phyloP scores from a whole-genome alignment of 2,113 vertebrate species.

The Crocuta crocuta region DNA sequence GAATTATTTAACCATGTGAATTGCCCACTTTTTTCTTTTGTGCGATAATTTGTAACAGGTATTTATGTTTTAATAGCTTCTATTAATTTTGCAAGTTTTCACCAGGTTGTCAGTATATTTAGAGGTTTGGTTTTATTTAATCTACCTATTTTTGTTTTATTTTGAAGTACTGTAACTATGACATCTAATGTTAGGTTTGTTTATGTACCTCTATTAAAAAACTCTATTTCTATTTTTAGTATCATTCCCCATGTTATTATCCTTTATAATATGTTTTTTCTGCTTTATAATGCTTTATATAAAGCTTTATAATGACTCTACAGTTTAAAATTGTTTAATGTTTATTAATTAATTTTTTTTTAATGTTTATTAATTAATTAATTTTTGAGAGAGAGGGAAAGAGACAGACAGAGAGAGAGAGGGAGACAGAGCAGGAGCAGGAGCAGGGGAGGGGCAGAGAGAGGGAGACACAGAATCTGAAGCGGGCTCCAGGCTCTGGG shows the following conservation, averaged over 20 bases:
- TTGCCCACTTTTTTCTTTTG: neutral
- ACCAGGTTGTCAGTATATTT: neutral
- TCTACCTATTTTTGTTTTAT: neutral
- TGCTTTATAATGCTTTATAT: neutral
- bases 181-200: neutral
- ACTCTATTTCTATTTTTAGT: neutral
- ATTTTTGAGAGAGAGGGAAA: too few relatives aligned
- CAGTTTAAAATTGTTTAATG: too few relatives aligned
- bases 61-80: neutral
- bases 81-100: neutral
- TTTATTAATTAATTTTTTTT: too few relatives aligned
- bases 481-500: too few relatives aligned
- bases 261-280: neutral
- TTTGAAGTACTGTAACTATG: neutral
- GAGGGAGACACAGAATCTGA: too few relatives aligned
- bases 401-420: too few relatives aligned
- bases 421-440: too few relatives aligned
- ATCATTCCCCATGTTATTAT: neutral
- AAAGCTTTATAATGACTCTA: too few relatives aligned
- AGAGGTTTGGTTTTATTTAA: neutral
- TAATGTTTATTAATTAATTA: too few relatives aligned
- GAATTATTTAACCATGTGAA: neutral
- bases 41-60: neutral
- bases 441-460: too few relatives aligned
- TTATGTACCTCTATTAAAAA: neutral